A percentile compares a stretch with the other conserved stretches of the same genome.
These are phyloP conservation scores for Danio jaintianensis DNA, from an alignment of 2,797 vertebrate genomes.

Conservation along the genomic window DNA sequence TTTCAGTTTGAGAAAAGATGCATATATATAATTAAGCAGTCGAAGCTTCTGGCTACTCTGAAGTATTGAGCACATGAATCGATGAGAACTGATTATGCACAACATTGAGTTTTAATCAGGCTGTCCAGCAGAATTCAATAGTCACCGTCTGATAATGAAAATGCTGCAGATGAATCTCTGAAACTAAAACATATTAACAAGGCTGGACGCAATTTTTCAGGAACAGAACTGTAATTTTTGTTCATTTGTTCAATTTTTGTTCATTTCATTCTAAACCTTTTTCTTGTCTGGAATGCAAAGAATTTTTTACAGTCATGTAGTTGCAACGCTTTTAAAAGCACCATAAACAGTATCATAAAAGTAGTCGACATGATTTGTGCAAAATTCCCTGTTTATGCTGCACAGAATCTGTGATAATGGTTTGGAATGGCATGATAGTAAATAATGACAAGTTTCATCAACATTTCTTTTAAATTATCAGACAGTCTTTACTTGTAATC, in stretches of 20 bases:
- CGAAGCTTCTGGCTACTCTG: neutral
- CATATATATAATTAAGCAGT: constrained; percentile 31
- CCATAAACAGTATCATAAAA: neutral
- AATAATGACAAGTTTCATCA: constrained; percentile 11
- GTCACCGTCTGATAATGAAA: constrained; percentile 18
- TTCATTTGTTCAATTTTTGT: too few relatives aligned
- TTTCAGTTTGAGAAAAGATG: constrained; percentile 33
- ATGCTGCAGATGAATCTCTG: constrained; percentile 20
- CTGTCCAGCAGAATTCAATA: constrained; percentile 6
- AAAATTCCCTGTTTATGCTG: neutral
- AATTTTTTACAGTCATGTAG: neutral
- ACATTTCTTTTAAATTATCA: constrained; percentile 20
- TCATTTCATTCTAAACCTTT: constrained; percentile 1
- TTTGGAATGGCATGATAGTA: neutral
- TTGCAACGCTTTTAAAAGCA: neutral
- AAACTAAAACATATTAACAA: constrained; percentile 6
- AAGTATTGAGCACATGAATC: constrained; percentile 12
- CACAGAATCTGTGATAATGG: neutral
- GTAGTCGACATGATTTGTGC: neutral
- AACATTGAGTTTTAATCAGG: constrained; percentile 20
- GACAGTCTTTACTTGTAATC: neutral
- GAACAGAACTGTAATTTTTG: neutral
- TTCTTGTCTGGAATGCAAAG: neutral
- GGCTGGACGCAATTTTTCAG: neutral
- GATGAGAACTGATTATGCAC: neutral